Percentiles rank a stretch among this genome's conserved stretches.
Evolutionary conservation across 2,888 invertebrate species (phyloP).

Genomic region (Nymphalis urticae): DNA sequence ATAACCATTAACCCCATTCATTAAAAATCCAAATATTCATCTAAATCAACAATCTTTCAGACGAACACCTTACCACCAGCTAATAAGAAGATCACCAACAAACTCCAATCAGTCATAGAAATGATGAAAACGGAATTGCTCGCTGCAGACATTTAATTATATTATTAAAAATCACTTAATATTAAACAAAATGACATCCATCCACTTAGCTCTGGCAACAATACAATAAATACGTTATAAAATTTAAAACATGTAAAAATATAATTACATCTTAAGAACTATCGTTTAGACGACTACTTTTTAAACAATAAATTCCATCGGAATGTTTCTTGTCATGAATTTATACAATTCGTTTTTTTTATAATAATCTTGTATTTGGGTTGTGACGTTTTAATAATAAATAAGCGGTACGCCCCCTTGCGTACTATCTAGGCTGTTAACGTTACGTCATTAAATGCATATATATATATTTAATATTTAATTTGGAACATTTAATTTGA

Average conservation of each 20-base stretch:
- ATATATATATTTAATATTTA: too few relatives aligned
- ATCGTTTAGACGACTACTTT: not conserved
- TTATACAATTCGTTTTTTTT: not conserved
- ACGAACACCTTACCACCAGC: conserved; percentile 58
- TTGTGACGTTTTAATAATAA: conserved; percentile 4
- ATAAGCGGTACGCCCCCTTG: too few relatives aligned
- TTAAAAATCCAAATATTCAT: too few relatives aligned
- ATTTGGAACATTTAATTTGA: too few relatives aligned
- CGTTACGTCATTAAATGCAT: too few relatives aligned
- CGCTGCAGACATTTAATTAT: conserved; percentile 70
- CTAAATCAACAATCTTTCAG: conserved; percentile 48
- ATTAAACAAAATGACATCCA: conserved; percentile 46
- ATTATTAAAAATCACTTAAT: conserved; percentile 52
- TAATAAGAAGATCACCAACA: conserved; percentile 60
- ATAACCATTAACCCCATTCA: too few relatives aligned
- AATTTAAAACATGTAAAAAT: conserved; percentile 57
- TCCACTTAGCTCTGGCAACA: conserved; percentile 55
- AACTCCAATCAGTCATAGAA: conserved; percentile 56
- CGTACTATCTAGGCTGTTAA: too few relatives aligned
- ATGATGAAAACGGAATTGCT: conserved; percentile 62
- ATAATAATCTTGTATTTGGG: not conserved
- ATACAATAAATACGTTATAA: conserved; percentile 47
- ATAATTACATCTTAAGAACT: conserved; percentile 44
- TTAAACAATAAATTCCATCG: not conserved
- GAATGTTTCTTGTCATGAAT: conserved; percentile 4